Percentiles rank a stretch among this genome's conserved stretches.
Conservation (phyloP, 2,888 invertebrate genomes). For the Agrilus biguttatus region DNA sequence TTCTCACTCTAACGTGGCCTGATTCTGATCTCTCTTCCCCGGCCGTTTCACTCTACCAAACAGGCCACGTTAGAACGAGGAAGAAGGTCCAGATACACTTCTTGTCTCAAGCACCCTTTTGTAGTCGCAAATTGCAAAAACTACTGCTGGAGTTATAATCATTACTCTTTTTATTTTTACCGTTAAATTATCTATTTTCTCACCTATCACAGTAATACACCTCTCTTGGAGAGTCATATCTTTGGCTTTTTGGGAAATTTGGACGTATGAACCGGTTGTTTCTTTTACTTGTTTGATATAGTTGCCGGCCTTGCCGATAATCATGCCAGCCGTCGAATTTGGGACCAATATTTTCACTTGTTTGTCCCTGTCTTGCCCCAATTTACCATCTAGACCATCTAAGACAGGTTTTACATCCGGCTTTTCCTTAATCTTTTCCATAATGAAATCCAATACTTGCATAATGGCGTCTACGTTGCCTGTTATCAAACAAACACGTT, state of each 20-base stretch:
- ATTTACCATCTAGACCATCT: constrained; percentile 63
- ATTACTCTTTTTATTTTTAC: no score
- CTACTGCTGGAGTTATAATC: no score
- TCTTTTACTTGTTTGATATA: constrained; percentile 94
- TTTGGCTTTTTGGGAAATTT: constrained; percentile 93
- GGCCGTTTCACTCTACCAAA: no score
- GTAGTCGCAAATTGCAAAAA: no score
- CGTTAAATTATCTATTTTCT: constrained; percentile 14
- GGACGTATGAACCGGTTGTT: constrained; percentile 86
- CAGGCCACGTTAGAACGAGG: no score
- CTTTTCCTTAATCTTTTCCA: constrained; percentile 91
- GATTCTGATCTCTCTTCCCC: no score
- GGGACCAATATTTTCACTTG: constrained; percentile 94
- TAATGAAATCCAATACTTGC: constrained; percentile 83
- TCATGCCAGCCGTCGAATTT: constrained; percentile 95
- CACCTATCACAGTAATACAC: constrained; percentile 87
- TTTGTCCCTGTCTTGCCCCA: constrained; percentile 78
- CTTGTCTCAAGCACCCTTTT: no score
- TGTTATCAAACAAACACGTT: constrained; percentile 86
- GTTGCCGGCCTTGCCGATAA: constrained; percentile 91
- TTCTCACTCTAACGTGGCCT: no score
- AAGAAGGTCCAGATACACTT: no score
- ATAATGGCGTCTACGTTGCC: constrained; percentile 83
- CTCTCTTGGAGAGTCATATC: constrained; percentile 84
- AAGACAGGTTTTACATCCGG: constrained; percentile 77